Base-by-base conservation (phyloP, 1,140 invertebrate genomes). In the Schlechtendalia chinensis region DNA sequence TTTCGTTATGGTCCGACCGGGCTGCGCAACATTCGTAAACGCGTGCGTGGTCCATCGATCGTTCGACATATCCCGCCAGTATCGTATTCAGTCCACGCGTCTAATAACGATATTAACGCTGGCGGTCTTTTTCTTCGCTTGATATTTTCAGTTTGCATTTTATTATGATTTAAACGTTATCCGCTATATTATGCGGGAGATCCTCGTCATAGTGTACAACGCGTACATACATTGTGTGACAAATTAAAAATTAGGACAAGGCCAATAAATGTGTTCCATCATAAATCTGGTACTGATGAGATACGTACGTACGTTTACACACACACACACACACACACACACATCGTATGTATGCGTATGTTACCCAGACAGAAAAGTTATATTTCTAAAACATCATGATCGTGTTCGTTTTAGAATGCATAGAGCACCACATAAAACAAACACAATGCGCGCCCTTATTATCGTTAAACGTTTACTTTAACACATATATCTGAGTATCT, bases 201-300 rank as follows among this genome's bases (percentile, higher is more conserved):
- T n/a, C n/a, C n/a, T 65, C 61, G 27, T 65, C 19, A 39, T 65
- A 3, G 32, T 39, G 32, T 39, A n/a, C 24, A 61, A 39, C 10
- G 61, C 17, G 56, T 65, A 11, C n/a, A n/a, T 65, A n/a, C 24
- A 17, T 65, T 65, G 27, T 65, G 10, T n/a, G 59, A 65, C 19
- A 63, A 65, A 65, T 65, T n/a, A 32, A 32, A 65, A 39, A 39
- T n/a, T 32, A 65, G 61, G 32, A 65, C 61, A 39, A 29, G 61
- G 29, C 17, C 29, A 65, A 8, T 0, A 32, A n/a, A 12, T 65
- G 29, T 39, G 61, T 65, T 19, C 11, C 19, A 65, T n/a, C 29
- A 29, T 61, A 61, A 61, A 61, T 61, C 12, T 27, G 24, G 8
- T 61, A 27, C 58, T 61, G 24, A 61, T 16, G 17, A 61, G 58